These are phyloP conservation scores for Copidosoma aretas DNA, from an alignment of 2,888 invertebrate genomes.

Conservation along the genomic window DNA sequence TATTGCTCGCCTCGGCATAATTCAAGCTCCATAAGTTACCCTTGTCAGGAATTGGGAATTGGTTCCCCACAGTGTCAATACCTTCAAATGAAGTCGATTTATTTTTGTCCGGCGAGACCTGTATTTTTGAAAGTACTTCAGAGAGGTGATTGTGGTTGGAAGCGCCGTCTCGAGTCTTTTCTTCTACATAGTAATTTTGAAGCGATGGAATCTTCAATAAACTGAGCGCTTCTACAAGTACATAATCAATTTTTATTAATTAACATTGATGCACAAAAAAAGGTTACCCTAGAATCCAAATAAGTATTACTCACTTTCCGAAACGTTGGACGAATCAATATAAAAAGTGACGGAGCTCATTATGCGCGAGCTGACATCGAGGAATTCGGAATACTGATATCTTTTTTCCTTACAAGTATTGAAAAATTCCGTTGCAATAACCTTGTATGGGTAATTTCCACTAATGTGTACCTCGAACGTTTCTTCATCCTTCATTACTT, in stretches of 20 bases:
- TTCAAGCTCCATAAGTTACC: slow-evolving; percentile 53
- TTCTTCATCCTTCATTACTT: slow-evolving; percentile 61
- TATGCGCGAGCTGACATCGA: slow-evolving; percentile 67
- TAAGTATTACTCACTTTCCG: slow-evolving; percentile 63
- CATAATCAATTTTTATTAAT: neutral
- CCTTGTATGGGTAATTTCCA: slow-evolving; percentile 56
- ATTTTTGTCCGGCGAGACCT: neutral
- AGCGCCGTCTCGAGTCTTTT: slow-evolving; percentile 45
- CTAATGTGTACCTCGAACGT: slow-evolving; percentile 57
- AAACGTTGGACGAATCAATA: slow-evolving; percentile 68
- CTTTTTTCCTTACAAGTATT: slow-evolving; percentile 43
- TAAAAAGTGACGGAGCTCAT: slow-evolving; percentile 67
- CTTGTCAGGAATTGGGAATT: slow-evolving; percentile 25
- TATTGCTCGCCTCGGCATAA: slow-evolving; percentile 70
- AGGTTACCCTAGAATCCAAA: no score
- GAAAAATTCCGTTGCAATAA: slow-evolving; percentile 64
- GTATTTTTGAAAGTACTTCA: slow-evolving; percentile 10
- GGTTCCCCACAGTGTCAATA: neutral
- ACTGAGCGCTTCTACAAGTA: slow-evolving; percentile 53
- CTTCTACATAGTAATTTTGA: slow-evolving; percentile 40
- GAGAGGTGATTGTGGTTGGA: slow-evolving; percentile 1
- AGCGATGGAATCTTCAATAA: slow-evolving; percentile 65
- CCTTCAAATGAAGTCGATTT: neutral
- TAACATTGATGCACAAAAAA: neutral
- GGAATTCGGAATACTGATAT: slow-evolving; percentile 62